phyloP scores from a whole-genome alignment of 2,888 invertebrate species.

The Eubasilissa splendida region DNA sequence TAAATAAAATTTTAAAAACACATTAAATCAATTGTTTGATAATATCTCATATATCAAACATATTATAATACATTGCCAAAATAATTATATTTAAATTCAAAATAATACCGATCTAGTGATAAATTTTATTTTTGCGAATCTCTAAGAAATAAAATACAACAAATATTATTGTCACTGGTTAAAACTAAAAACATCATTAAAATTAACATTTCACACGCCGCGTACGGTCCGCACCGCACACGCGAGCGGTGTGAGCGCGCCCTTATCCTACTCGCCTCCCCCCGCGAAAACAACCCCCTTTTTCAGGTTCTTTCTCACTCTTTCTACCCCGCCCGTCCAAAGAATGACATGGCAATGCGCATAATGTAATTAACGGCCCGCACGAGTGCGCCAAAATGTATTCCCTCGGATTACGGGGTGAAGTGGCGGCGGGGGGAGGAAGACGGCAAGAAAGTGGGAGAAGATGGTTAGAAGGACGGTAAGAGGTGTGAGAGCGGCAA shows the following conservation, averaged over 20 bases:
- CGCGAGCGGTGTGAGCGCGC: slow-evolving; percentile 3
- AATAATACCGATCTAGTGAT: too few relatives aligned
- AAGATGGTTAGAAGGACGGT: slow-evolving; percentile 25
- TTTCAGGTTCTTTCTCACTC: slow-evolving; percentile 56
- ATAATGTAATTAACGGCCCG: slow-evolving; percentile 59
- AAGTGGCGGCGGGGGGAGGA: slow-evolving; percentile 28
- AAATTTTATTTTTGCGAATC: too few relatives aligned
- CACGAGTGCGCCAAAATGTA: slow-evolving; percentile 58
- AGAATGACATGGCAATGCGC: slow-evolving; percentile 59
- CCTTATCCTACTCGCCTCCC: slow-evolving; percentile 29
- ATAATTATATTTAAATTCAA: too few relatives aligned
- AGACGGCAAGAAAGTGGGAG: background rate
- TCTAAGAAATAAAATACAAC: too few relatives aligned
- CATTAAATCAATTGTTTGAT: too few relatives aligned
- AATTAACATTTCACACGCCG: too few relatives aligned
- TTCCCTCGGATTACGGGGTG: slow-evolving; percentile 47
- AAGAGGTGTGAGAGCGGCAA: slow-evolving; percentile 12
- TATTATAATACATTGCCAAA: too few relatives aligned
- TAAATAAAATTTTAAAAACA: too few relatives aligned
- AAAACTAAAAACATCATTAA: too few relatives aligned
- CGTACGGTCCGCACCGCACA: background rate
- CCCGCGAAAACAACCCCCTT: slow-evolving; percentile 36
- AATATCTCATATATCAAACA: too few relatives aligned
- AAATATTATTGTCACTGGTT: too few relatives aligned
- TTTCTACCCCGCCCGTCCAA: slow-evolving; percentile 55